phyloP scores from a whole-genome alignment of 2,888 invertebrate species.

The Apotomis betuletana region DNA sequence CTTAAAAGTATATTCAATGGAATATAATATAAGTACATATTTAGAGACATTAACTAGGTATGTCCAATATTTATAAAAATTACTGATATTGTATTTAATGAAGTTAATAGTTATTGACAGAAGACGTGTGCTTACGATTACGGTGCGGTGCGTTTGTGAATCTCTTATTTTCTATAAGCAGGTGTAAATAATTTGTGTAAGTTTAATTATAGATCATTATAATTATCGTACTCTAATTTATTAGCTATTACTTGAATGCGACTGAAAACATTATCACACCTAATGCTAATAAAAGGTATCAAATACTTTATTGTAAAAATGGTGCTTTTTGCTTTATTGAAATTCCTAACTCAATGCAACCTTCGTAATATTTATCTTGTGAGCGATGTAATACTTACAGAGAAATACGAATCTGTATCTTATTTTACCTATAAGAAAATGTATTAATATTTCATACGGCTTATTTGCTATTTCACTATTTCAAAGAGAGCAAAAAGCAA shows the following conservation, averaged over 20 bases:
- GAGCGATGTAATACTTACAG: slow-evolving; percentile 1
- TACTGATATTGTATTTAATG: slow-evolving; percentile 45
- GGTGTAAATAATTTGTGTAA: slow-evolving; percentile 79
- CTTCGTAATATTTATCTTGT: background rate
- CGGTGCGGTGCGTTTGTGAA: slow-evolving; percentile 70
- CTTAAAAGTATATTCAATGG: slow-evolving; percentile 8
- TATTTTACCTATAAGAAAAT: background rate
- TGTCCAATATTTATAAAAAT: slow-evolving; percentile 36
- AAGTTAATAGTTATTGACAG: slow-evolving; percentile 51
- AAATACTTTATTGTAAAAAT: slow-evolving; percentile 48
- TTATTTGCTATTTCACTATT: slow-evolving; percentile 6
- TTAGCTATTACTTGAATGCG: slow-evolving; percentile 66
- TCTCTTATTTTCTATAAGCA: slow-evolving; percentile 65
- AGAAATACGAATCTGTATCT: background rate
- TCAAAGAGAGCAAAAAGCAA: slow-evolving; percentile 31
- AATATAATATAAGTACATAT: slow-evolving; percentile 2
- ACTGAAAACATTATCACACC: slow-evolving; percentile 62
- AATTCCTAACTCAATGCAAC: background rate
- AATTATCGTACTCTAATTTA: slow-evolving; percentile 62
- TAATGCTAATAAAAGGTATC: slow-evolving; percentile 44
- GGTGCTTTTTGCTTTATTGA: slow-evolving; percentile 48
- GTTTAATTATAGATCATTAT: slow-evolving; percentile 67
- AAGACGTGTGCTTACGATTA: slow-evolving; percentile 73
- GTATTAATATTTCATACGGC: background rate
- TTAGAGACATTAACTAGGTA: slow-evolving; percentile 9